Evolutionary conservation across 2,797 vertebrate species (phyloP).

Genomic region (Allobates femoralis): DNA sequence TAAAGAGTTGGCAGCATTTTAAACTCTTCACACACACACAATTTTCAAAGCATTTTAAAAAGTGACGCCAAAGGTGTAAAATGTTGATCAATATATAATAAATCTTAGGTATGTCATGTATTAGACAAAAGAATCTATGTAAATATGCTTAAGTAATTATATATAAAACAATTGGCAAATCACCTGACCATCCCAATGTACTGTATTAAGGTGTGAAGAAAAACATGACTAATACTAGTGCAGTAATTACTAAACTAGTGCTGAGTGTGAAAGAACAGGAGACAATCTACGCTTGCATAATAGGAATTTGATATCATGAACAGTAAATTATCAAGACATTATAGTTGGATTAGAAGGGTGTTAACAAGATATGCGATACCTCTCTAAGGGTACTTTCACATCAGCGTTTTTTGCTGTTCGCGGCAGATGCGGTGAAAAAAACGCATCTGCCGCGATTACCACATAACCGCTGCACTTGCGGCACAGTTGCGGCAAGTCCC

Average conservation of each 20-base stretch:
- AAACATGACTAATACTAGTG: background rate
- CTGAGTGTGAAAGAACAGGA: background rate
- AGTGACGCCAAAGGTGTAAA: too few relatives aligned
- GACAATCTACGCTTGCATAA: background rate
- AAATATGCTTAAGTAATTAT: background rate
- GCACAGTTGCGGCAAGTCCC: too few relatives aligned
- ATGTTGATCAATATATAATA: too few relatives aligned
- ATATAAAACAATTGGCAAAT: background rate
- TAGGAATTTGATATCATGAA: background rate
- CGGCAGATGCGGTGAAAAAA: too few relatives aligned
- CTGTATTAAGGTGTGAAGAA: background rate
- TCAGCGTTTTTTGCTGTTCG: too few relatives aligned
- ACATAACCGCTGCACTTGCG: too few relatives aligned
- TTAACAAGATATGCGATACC: background rate
- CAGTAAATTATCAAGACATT: background rate
- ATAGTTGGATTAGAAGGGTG: background rate
- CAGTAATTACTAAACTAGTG: background rate
- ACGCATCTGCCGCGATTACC: too few relatives aligned
- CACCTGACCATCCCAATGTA: background rate
- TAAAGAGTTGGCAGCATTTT: too few relatives aligned
- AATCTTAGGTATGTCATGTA: too few relatives aligned
- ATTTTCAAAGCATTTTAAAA: too few relatives aligned
- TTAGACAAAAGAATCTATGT: background rate
- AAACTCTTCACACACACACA: too few relatives aligned
- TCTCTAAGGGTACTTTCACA: too few relatives aligned